Base-by-base conservation (phyloP, 2,797 vertebrate species). In the Iguana delicatissima region DNA sequence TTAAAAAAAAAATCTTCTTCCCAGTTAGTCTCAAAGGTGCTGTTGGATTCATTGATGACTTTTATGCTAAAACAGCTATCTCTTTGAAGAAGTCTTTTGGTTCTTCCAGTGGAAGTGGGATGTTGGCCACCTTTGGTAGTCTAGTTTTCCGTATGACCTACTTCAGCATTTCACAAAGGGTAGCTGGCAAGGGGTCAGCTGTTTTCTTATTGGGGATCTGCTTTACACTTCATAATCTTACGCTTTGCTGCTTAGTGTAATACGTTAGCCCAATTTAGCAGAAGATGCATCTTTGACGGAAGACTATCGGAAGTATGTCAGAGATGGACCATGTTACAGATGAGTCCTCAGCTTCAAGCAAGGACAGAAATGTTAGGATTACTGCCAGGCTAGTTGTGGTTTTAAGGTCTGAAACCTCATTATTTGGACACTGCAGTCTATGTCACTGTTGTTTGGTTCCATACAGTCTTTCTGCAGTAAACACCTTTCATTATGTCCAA, bases 171-270 rank as follows among this genome's bases (percentile, higher is more conserved):
- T 90, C 64, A 18, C 79, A 46, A 86, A 86, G 84, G n/a, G 14
- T 85, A 73, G 77, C 89, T 80, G 76, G 64, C 84, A 86, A 81
- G 12, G 46, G 76, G 64, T 86, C 89, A 85, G 52, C 84, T 80
- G n/a, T 85, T 85, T 80, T 57, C 74, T 80, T 86, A 86, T 59
- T 86, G 84, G 62, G 84, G 89, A 90, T 73, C 35, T 72, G 84
- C 64, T 80, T 90, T 90, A 38, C 50, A 80, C 84, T 90, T 90
- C 67, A 84, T 85, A 90, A 85, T 90, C 84, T 90, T 90, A 90
- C 2, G 67, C 67, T 85, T 80, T 80, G 29, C 84, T 72, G 29
- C 67, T 90, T 90, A 86, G 50, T 57, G 42, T 90, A 85, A 90
- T 90, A 80, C 62, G 35, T 35, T 59, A 72, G 84, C 76, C 77